Percentiles rank a stretch among this genome's conserved stretches.
Conservation (phyloP, 1,140 invertebrate species). For the Neodiprion virginianus region DNA sequence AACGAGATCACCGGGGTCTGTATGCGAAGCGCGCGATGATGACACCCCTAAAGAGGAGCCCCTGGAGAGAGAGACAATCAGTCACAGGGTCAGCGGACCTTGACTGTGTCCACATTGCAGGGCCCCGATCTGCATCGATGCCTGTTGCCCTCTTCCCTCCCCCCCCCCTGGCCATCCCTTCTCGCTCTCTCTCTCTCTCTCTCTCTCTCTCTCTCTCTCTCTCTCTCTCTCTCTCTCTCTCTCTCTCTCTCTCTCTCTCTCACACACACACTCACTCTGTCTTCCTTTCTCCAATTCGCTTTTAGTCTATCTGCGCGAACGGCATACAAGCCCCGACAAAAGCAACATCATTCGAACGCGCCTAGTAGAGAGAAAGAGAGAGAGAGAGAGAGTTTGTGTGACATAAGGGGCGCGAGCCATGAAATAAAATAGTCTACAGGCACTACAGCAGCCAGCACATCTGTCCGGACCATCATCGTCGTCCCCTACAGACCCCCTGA, state of each 20-base stretch:
- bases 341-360: slow-evolving; percentile 31
- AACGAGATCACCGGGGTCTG: not conserved
- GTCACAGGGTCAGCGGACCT: slow-evolving; percentile 60
- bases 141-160: slow-evolving; percentile 25
- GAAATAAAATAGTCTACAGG: slow-evolving; percentile 47
- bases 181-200: not conserved
- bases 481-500: not conserved
- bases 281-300: slow-evolving; percentile 18
- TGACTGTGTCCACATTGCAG: slow-evolving; percentile 62
- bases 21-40: slow-evolving; percentile 38
- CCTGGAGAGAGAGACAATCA: slow-evolving; percentile 58
- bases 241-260: slow-evolving; percentile 18
- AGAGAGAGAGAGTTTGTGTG: slow-evolving; percentile 26
- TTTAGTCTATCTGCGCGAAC: slow-evolving; percentile 24
- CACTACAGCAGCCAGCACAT: slow-evolving; percentile 42
- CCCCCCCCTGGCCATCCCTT: slow-evolving; percentile 24
- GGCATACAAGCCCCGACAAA: no score
- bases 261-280: slow-evolving; percentile 17
- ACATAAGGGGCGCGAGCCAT: slow-evolving; percentile 49
- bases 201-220: slow-evolving; percentile 5
- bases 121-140: slow-evolving; percentile 38
- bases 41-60: slow-evolving; percentile 59
- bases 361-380: slow-evolving; percentile 35
- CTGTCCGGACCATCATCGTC: slow-evolving; percentile 31
- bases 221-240: slow-evolving; percentile 15